Base-by-base conservation (phyloP, 1,140 invertebrate species). In the Samia ricini region DNA sequence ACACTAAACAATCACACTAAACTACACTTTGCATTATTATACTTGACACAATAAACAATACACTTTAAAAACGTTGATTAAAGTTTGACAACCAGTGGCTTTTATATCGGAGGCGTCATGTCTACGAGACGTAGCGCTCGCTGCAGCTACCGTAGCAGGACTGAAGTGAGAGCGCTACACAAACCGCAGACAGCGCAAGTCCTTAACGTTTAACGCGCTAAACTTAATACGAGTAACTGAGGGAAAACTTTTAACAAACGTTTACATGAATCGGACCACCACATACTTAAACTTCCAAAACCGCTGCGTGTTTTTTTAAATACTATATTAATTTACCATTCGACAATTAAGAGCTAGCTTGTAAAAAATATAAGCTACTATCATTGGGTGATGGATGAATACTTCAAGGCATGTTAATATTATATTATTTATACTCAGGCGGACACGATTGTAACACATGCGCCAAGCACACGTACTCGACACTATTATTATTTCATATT, bases 141-240 rank as follows among this genome's bases (percentile, higher is more conserved):
- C 71, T 71, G 66, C 73, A 74, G 61, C 62, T 63, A 64, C 66
- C 70, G 80, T 79, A 79, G 68, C 69, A 54, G 72, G 72, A 75
- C 74, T 80, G 80, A 77, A n/a, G n/a, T 42, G 59, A 48, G 22
- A 24, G 66, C 69, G 76, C 79, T 79, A 76, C 76, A 63, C 57
- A 36, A 57, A 21, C 62, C 69, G 66, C 68, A 65, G 67, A 77
- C 64, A 66, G 80, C 77, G 81, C 83, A 85, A 77, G 76, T 72
- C 74, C 71, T 76, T 67, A 65, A 74, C 61, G 63, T 58, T 48
- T 29, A 5, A 29, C 50, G 21, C 52, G 61, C 61, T 63, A 55
- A 81, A 79, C 74, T 81, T 80, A 74, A 76, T 81, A n/a, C 50
- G 21, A 22, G 20, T 52, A 52, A 52, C 12, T 10, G n/a, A 52